Evolutionary conservation across 2,888 invertebrate genomes (phyloP).

Genomic region (Eucera pruinosa): DNA sequence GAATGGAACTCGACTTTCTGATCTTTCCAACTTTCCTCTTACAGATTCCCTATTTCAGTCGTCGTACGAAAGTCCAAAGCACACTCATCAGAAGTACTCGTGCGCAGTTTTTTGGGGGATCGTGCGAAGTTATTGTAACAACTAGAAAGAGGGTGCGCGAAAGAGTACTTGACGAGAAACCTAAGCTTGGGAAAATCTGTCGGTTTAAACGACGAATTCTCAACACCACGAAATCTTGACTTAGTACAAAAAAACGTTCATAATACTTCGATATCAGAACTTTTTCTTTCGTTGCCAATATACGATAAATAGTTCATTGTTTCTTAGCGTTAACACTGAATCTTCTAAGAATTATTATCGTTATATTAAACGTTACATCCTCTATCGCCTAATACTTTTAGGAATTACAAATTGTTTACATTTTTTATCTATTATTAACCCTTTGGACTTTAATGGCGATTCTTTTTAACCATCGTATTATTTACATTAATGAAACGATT

Average conservation of each 20-base stretch:
- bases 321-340: too few species aligned
- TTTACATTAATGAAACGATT: too few species aligned
- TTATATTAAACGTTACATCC: too few species aligned
- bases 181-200: slow-evolving; percentile 78
- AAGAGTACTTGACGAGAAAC: slow-evolving; percentile 70
- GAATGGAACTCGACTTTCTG: slow-evolving; percentile 19
- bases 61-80: slow-evolving; percentile 45
- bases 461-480: too few species aligned
- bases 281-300: too few species aligned
- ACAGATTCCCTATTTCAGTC: slow-evolving; percentile 24
- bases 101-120: slow-evolving; percentile 72
- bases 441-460: too few species aligned
- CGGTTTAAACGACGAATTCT: slow-evolving; percentile 41
- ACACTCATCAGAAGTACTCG: slow-evolving; percentile 72
- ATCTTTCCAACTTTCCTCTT: background rate
- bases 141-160: slow-evolving; percentile 70
- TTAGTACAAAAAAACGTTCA: background rate
- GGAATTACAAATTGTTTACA: too few species aligned
- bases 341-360: too few species aligned
- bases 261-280: too few species aligned
- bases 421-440: too few species aligned
- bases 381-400: too few species aligned
- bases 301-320: too few species aligned
- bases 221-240: slow-evolving; percentile 3
- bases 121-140: slow-evolving; percentile 77